Conservation (phyloP, 2,113 vertebrate species). For the Oreochromis tanganicae region DNA sequence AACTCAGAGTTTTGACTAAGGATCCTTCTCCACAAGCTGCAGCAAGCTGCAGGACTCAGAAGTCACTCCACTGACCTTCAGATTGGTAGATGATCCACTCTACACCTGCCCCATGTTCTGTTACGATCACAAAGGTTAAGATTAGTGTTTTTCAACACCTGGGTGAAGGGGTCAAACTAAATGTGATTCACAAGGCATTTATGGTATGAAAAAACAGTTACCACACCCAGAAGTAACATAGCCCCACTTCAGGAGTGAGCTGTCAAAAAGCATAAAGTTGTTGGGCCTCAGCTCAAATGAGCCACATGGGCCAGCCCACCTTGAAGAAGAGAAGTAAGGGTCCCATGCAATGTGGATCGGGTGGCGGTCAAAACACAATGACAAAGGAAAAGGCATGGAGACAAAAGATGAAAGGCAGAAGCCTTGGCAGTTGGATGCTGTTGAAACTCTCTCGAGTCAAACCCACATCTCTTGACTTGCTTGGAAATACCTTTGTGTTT, state of each 20-base stretch:
- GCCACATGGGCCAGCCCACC: background rate
- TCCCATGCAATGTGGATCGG: background rate
- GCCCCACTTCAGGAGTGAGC: background rate
- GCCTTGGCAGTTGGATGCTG: background rate
- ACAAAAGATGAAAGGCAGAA: background rate
- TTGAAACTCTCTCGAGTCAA: background rate
- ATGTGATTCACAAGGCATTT: background rate
- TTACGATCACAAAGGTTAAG: background rate
- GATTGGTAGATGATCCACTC: background rate
- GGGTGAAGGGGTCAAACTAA: background rate
- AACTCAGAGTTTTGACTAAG: background rate
- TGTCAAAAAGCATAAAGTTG: background rate
- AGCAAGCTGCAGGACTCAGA: background rate
- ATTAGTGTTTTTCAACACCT: background rate
- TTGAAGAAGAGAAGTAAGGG: background rate
- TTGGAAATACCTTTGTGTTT: background rate
- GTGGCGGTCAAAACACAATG: background rate
- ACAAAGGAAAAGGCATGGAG: background rate
- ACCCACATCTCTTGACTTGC: background rate
- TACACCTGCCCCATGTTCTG: background rate
- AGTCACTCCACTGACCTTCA: background rate
- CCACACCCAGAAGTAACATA: background rate
- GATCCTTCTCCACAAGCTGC: background rate
- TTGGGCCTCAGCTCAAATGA: background rate
- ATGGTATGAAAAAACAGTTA: background rate